Conservation (phyloP, 2,797 vertebrate genomes). For the Mormyrops attenuatus region DNA sequence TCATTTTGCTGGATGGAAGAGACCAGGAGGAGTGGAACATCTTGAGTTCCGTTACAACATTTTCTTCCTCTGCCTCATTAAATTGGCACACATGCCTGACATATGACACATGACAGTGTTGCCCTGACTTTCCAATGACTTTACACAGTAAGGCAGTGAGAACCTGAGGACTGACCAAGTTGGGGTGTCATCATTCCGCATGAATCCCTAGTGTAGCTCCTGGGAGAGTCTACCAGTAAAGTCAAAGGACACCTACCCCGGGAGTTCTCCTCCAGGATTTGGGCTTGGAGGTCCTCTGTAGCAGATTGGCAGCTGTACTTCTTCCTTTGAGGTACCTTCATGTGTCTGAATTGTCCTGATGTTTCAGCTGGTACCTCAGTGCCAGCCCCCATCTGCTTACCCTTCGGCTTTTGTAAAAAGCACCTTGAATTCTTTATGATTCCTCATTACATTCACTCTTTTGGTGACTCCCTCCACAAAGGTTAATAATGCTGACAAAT, state of each 20-base stretch:
- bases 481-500: not conserved
- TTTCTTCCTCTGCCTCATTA: not conserved
- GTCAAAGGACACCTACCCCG: not conserved
- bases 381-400: not conserved
- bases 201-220: not conserved
- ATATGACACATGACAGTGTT: not conserved
- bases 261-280: not conserved
- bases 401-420: not conserved
- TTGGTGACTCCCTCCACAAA: not conserved
- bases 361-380: not conserved
- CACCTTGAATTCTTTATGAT: not conserved
- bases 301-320: not conserved
- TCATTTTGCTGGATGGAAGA: not conserved
- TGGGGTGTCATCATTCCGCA: not conserved
- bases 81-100: not conserved
- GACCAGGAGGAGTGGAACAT: not conserved
- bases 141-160: not conserved
- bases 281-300: not conserved
- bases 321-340: not conserved
- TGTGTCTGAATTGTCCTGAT: not conserved
- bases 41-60: not conserved
- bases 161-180: not conserved
- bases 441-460: not conserved
- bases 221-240: not conserved
- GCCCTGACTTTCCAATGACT: not conserved